Percentiles rank a stretch among this genome's conserved stretches.
Conservation (phyloP, 2,113 vertebrate genomes). For the Aleadryas rufinucha region DNA sequence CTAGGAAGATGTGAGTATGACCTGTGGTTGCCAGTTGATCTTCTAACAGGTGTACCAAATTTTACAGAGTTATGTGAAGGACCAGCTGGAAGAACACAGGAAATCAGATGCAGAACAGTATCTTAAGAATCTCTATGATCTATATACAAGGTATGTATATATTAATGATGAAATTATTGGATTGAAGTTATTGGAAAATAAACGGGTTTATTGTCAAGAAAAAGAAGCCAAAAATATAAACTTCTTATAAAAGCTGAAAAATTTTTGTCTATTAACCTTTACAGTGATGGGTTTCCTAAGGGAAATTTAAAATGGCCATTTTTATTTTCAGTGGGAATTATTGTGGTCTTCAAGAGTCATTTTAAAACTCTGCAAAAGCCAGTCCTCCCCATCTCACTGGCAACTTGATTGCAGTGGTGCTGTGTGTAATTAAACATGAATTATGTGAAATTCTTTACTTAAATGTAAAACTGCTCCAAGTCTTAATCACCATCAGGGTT, state of each 20-base stretch:
- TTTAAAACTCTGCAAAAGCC: background rate
- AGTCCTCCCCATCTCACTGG: background rate
- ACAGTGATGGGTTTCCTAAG: background rate
- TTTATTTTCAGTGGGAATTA: background rate
- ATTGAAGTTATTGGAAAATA: background rate
- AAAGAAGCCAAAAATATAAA: background rate
- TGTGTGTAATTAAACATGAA: constrained; percentile 20
- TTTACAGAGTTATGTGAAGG: constrained; percentile 87
- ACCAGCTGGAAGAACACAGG: constrained; percentile 88
- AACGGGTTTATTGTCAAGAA: background rate
- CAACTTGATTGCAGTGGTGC: background rate
- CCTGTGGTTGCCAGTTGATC: background rate
- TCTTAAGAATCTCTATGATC: constrained; percentile 96
- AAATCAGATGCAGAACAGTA: constrained; percentile 95
- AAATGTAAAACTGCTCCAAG: background rate
- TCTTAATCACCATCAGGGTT: background rate
- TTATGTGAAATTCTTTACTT: background rate
- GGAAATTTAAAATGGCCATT: background rate
- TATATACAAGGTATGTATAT: constrained; percentile 87
- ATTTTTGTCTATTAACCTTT: background rate
- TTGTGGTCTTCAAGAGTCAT: background rate
- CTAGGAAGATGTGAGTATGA: background rate
- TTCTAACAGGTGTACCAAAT: constrained; percentile 4
- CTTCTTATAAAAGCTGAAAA: background rate
- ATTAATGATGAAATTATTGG: background rate